A percentile compares a stretch with the other conserved stretches of the same genome.
phyloP scores from a whole-genome alignment of 2,113 vertebrate genomes.

The Chlorodrepanis virens region DNA sequence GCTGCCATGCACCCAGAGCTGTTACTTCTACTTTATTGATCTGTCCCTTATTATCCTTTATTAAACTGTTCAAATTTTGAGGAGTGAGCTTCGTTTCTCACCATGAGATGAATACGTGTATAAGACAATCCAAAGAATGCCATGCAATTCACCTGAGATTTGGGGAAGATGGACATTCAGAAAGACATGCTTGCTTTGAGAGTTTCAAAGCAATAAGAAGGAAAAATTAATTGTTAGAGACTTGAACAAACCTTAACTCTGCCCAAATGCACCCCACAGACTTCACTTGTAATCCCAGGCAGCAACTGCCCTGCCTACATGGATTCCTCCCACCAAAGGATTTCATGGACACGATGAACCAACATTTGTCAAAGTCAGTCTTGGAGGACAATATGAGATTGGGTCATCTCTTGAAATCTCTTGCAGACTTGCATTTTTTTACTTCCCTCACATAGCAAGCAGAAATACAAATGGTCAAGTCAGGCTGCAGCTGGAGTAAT shows the following conservation, averaged over 20 bases:
- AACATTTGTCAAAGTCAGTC: neutral
- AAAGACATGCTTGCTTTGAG: neutral
- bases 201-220: neutral
- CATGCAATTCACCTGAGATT: neutral
- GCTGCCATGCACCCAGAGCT: neutral
- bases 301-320: neutral
- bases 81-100: neutral
- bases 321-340: neutral
- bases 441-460: neutral
- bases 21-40: neutral
- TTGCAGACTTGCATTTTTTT: neutral
- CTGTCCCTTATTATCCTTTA: neutral
- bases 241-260: neutral
- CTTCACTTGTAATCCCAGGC: neutral
- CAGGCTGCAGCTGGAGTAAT: neutral
- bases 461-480: neutral
- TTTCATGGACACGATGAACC: neutral
- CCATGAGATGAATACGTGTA: neutral
- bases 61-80: neutral
- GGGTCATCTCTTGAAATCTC: neutral
- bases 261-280: accelerated
- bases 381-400: neutral
- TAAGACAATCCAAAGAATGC: neutral
- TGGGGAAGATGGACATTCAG: neutral
- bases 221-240: neutral